Conservation (phyloP, 2,888 invertebrate species). For the Callimorpha dominula region DNA sequence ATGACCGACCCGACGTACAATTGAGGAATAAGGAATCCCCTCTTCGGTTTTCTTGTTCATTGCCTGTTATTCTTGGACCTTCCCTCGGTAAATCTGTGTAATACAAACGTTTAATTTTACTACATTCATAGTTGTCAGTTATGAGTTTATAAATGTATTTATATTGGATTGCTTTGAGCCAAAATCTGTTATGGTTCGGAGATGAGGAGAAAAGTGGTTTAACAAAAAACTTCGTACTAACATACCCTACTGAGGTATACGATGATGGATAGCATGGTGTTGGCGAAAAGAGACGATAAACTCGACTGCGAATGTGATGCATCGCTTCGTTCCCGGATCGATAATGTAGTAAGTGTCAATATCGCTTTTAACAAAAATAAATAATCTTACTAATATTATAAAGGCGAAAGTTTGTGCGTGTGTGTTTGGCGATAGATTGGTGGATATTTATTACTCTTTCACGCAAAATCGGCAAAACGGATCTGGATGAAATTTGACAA, state of each 20-base stretch:
- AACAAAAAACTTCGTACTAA: neutral
- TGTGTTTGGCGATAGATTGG: too few species aligned
- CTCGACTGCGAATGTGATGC: too few species aligned
- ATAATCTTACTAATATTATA: too few species aligned
- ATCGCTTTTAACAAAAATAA: too few species aligned
- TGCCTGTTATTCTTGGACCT: conserved; percentile 91
- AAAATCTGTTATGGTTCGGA: neutral
- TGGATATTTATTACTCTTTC: too few species aligned
- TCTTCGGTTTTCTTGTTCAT: conserved; percentile 90
- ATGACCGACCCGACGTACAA: conserved; percentile 92
- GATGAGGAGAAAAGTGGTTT: neutral
- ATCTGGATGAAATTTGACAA: too few species aligned
- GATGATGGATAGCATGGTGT: too few species aligned
- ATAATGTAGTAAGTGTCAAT: too few species aligned
- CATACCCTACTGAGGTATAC: too few species aligned
- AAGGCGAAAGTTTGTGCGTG: too few species aligned
- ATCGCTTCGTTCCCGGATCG: too few species aligned
- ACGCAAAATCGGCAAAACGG: too few species aligned
- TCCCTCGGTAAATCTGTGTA: conserved; percentile 89
- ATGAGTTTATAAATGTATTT: neutral
- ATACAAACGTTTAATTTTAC: conserved; percentile 17
- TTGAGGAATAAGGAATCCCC: conserved; percentile 91
- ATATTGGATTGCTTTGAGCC: neutral
- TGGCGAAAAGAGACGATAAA: neutral
- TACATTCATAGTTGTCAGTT: neutral